Base-by-base conservation (phyloP, 2,113 vertebrate genomes). In the Brienomyrus brachyistius region DNA sequence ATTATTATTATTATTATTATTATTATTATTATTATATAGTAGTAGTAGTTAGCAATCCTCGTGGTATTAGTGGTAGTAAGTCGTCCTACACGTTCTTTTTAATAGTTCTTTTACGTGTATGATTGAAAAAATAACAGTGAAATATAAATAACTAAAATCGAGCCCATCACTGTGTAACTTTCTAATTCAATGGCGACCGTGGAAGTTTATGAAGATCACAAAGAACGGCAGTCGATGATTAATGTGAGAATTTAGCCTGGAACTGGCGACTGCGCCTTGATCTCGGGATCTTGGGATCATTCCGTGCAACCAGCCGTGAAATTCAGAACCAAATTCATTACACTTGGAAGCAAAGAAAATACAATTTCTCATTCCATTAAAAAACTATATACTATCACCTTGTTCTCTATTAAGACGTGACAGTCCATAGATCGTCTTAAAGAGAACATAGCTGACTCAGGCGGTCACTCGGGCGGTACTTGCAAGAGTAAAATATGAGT, bases 291-390 rank as follows among this genome's bases (percentile, higher is more conserved):
- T 97, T 95, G 97, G 97, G 96, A 98, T 98, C 97, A 98, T 98
- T 98, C 96, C 94, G 96, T 96, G 96, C 98, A 98, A 97, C 96
- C 98, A 98, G 95, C 97, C 97, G 97, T 98, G 97, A 98, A 97
- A 97, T 96, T 96, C 95, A 84, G 96, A 95, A 96, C 96, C 95
- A 96, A 98, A 97, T 96, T 97, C 97, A 97, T 98, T 98, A 98
- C 96, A 96, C 96, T 96, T 89, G 85, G 23, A 95, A 96, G 96
- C 95, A 96, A 96, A 97, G 96, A 97, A 97, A 98, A 98, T 97
- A 97, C 97, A 97, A 98, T 98, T 97, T 98, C 96, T 98, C 97
- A 98, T 98, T 96, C 97, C 97, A 97, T 97, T 98, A 98, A 96
- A 97, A 97, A 97, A 97, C 96, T 97, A 97, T 97, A 97, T 97